Percentiles rank a stretch among this genome's conserved stretches.
These are phyloP conservation scores for Meteorus colon DNA, from an alignment of 2,888 invertebrate genomes.

Conservation along the genomic window DNA sequence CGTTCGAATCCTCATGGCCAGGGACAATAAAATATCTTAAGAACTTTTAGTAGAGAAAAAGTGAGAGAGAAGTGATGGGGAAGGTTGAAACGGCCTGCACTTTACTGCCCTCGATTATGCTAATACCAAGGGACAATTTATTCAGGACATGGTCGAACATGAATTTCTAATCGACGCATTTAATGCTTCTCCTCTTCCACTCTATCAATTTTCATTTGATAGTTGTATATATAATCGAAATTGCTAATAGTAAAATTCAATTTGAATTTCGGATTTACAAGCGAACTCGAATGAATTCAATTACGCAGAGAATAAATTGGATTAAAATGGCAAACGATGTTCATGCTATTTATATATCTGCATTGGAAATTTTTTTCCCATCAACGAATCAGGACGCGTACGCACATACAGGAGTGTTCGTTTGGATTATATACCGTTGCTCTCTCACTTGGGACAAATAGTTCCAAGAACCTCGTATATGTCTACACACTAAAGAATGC, in stretches of 20 bases:
- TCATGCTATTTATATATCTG: constrained; percentile 14
- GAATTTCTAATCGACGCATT: constrained; percentile 41
- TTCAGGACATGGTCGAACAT: constrained; percentile 42
- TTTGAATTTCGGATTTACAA: neutral
- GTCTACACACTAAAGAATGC: constrained; percentile 31
- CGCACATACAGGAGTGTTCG: constrained; percentile 7
- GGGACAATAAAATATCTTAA: constrained; percentile 37
- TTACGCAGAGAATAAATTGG: constrained; percentile 21
- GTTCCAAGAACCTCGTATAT: constrained; percentile 25
- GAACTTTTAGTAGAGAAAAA: constrained; percentile 10
- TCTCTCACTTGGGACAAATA: constrained; percentile 23
- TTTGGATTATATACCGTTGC: constrained; percentile 26
- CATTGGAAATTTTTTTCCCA: constrained; percentile 31
- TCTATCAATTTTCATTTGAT: neutral
- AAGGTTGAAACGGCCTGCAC: constrained; percentile 19
- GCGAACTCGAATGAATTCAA: constrained; percentile 7
- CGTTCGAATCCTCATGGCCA: constrained; percentile 22
- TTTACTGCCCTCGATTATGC: constrained; percentile 44
- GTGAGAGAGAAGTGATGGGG: neutral
- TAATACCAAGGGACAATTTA: constrained; percentile 53
- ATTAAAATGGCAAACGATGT: constrained; percentile 30
- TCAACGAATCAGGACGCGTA: constrained; percentile 34
- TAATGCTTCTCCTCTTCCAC: neutral
- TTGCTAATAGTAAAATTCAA: neutral
- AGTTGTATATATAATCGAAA: constrained; percentile 13